Conservation (phyloP, 1,140 invertebrate genomes). For the Drosophila pruinosa region DNA sequence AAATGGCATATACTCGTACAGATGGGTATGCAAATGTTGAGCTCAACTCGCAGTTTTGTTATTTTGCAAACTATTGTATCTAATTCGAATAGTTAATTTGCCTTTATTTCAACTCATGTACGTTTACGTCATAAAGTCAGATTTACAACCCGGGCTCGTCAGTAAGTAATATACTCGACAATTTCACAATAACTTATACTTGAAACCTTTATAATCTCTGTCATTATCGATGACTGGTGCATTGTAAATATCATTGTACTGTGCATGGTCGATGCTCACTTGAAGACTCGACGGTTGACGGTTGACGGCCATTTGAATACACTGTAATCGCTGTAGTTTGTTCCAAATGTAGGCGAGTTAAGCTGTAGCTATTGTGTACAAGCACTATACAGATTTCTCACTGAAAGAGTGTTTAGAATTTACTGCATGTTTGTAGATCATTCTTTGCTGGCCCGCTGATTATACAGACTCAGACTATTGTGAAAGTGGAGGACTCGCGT, state of each 20-base stretch:
- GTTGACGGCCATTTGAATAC: neutral
- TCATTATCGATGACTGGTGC: neutral
- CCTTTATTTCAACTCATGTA: neutral
- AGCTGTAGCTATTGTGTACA: too few species aligned
- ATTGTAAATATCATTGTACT: neutral
- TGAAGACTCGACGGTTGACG: neutral
- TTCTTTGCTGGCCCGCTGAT: neutral
- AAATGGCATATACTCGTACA: neutral
- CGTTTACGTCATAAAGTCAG: neutral
- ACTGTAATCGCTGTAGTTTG: neutral
- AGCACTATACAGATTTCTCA: too few species aligned
- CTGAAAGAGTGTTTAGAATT: neutral
- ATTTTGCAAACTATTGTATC: neutral
- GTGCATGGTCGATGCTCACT: neutral
- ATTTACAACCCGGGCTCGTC: neutral
- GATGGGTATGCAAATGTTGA: constrained; percentile 11
- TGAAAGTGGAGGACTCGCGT: neutral
- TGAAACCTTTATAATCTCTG: neutral
- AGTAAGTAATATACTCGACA: neutral
- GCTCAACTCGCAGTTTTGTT: constrained; percentile 5
- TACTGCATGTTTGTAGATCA: neutral
- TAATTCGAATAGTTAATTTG: neutral
- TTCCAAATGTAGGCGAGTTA: too few species aligned
- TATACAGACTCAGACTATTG: neutral
- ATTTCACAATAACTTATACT: neutral